Evolutionary conservation across 2,113 vertebrate species (phyloP).

Genomic region (Python bivittatus): DNA sequence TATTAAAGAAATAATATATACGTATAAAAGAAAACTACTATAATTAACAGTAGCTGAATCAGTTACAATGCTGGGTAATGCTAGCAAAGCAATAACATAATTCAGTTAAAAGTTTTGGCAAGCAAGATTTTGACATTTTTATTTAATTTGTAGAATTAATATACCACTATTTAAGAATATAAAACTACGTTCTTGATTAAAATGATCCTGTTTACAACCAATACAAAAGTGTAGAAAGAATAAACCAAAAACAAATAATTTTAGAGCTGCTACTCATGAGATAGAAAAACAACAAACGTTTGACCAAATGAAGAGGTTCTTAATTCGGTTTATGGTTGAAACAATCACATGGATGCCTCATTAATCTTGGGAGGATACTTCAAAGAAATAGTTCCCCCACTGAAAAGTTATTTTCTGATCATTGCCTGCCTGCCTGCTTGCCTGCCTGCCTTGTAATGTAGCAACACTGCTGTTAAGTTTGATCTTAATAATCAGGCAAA

Average conservation of each 20-base stretch:
- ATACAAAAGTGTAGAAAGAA: neutral
- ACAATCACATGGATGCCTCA: neutral
- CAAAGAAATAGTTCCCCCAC: neutral
- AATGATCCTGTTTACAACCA: neutral
- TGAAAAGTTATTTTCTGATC: neutral
- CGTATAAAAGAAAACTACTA: neutral
- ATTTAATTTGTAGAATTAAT: neutral
- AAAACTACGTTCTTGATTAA: neutral
- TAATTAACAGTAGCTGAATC: neutral
- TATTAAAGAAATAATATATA: neutral
- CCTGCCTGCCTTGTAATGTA: neutral
- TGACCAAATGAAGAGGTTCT: neutral
- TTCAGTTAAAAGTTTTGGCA: neutral
- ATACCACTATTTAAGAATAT: neutral
- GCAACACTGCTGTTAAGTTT: neutral
- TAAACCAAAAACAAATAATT: neutral
- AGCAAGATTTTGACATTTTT: neutral
- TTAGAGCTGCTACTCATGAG: neutral
- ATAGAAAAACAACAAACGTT: neutral
- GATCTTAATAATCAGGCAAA: neutral
- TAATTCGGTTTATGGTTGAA: neutral
- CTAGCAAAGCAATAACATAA: neutral
- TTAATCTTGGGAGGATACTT: neutral
- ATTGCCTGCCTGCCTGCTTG: neutral
- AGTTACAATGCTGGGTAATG: neutral